phyloP scores from a whole-genome alignment of 2,888 invertebrate genomes.

The Mactromeris polynyma region DNA sequence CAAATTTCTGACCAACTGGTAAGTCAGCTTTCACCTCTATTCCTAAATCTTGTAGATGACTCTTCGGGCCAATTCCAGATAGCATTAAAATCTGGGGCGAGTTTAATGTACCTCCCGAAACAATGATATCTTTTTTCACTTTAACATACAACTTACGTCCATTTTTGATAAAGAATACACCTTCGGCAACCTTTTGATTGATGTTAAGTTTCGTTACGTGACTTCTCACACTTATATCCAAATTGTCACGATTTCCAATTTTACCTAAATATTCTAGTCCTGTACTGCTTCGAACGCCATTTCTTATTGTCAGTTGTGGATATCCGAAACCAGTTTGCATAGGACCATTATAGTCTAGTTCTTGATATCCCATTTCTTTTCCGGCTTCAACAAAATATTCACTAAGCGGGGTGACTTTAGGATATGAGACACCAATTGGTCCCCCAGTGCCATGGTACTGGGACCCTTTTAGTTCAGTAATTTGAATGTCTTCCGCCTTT shows the following conservation, averaged over 20 bases:
- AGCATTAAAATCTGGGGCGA: slow-evolving; percentile 85
- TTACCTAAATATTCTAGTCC: slow-evolving; percentile 18
- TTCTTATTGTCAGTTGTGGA: slow-evolving; percentile 15
- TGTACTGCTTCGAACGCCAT: slow-evolving; percentile 37
- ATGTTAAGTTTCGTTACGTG: slow-evolving; percentile 74
- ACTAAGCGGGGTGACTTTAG: slow-evolving; percentile 8
- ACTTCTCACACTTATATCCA: slow-evolving; percentile 39
- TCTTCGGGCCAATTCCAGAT: slow-evolving; percentile 85
- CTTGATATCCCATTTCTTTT: slow-evolving; percentile 37
- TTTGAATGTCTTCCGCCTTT: slow-evolving; percentile 42
- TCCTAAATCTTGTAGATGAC: slow-evolving; percentile 82
- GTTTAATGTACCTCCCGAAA: slow-evolving; percentile 85
- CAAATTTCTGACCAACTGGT: slow-evolving; percentile 84
- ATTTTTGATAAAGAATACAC: slow-evolving; percentile 74
- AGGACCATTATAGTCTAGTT: slow-evolving; percentile 38
- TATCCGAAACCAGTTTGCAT: slow-evolving; percentile 29
- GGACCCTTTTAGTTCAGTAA: slow-evolving; percentile 10
- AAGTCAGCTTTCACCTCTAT: slow-evolving; percentile 81
- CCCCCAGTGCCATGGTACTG: slow-evolving; percentile 37
- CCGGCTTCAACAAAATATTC: slow-evolving; percentile 34
- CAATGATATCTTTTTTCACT: slow-evolving; percentile 79
- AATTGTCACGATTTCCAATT: slow-evolving; percentile 20
- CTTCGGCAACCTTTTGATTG: slow-evolving; percentile 73
- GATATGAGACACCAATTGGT: slow-evolving; percentile 36
- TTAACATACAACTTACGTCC: slow-evolving; percentile 65